Base-by-base conservation (phyloP, 2,888 invertebrate genomes). In the Cephus rjabovi region DNA sequence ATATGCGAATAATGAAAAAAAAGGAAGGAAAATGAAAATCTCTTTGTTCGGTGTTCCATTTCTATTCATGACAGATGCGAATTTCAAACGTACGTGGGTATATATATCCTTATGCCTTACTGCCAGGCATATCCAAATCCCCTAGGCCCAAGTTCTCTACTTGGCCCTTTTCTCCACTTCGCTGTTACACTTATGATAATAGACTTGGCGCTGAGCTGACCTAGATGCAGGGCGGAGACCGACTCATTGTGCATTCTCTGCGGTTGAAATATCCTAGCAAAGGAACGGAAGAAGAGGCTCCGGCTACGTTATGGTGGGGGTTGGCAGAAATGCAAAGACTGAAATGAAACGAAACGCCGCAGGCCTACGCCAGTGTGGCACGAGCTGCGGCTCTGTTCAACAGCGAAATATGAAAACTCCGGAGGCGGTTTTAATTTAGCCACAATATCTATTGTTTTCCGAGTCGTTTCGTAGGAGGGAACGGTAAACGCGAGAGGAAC, bases 371-470 rank as follows among this genome's bases (percentile, higher is more conserved):
- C 79, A 76, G 76, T 76, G 73, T 73, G 70, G 70, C 31, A 71
- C 71, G 71, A 71, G 71, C 71, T 82, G 76, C 77, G 80, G 79
- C 81, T 85, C 83, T 85, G 86, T 87, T 87, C 82, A 87, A 84
- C 87, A 83, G 87, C 87, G 85, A 89, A 89, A 91, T 90, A 89
- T 90, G 89, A 89, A 90, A 91, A 90, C 87, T 89, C 91, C 90
- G 89, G 87, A 87, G 91, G 91, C 91, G 89, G 87, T 91, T 91
- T 91, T 91, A 91, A 91, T 91, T 91, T 90, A 89, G 88, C 91
- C 90, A 88, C 90, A 90, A 89, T 89, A 89, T 90, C 90, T 89
- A 90, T 91, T 91, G 91, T 91, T 88, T 89, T 87, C 83, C 83
- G 71, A 81, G 86, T 83, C 83, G 80, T 82, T 82, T 35, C 75